These are phyloP conservation scores for Caenorhabditis sp. DNA, from an alignment of 2,888 invertebrate species.

Conservation along the genomic window DNA sequence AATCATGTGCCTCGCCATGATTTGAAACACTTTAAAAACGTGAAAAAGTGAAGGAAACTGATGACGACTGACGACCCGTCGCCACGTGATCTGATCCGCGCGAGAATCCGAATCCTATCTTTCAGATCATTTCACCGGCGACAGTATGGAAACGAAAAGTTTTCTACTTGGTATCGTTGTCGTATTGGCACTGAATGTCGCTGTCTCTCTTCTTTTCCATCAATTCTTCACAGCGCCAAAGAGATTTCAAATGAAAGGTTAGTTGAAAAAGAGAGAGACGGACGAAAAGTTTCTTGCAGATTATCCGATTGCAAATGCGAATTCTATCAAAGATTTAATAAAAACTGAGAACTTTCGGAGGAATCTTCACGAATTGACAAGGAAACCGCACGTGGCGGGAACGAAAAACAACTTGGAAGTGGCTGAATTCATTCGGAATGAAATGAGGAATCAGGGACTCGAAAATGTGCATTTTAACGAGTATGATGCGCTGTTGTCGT, in stretches of 20 bases:
- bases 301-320: not conserved
- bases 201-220: not conserved
- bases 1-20: too few relatives aligned
- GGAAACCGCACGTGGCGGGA: constrained; percentile 76
- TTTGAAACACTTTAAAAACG: too few relatives aligned
- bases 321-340: constrained; percentile 46
- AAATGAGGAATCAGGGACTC: constrained; percentile 74
- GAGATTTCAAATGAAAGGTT: too few relatives aligned
- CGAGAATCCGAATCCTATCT: too few relatives aligned
- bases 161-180: not conserved
- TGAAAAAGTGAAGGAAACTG: too few relatives aligned
- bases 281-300: too few relatives aligned
- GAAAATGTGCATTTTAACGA: constrained; percentile 72
- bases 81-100: too few relatives aligned
- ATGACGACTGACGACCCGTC: too few relatives aligned
- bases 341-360: constrained; percentile 63
- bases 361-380: constrained; percentile 63
- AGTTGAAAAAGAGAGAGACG: too few relatives aligned
- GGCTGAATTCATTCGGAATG: constrained; percentile 73
- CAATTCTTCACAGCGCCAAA: too few relatives aligned
- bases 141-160: not conserved
- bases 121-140: too few relatives aligned
- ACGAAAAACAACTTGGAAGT: constrained; percentile 75
- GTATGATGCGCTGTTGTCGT: constrained; percentile 80
- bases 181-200: not conserved